phyloP scores from a whole-genome alignment of 2,113 vertebrate species.

The Melanostigma gelatinosum region DNA sequence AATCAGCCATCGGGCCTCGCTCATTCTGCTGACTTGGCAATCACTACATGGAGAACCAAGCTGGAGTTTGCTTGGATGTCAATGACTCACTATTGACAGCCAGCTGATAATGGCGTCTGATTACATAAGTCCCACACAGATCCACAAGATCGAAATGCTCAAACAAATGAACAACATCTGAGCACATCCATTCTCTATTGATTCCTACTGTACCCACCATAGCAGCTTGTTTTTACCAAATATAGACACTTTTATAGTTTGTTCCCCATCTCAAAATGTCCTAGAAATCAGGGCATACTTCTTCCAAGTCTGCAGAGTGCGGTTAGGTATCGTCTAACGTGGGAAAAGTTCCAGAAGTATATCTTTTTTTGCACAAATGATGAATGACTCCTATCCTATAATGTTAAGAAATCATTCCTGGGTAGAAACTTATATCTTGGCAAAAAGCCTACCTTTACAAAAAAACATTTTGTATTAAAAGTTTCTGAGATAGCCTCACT shows the following conservation, averaged over 20 bases:
- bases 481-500: not conserved
- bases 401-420: not conserved
- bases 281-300: not conserved
- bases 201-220: not conserved
- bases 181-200: not conserved
- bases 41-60: conserved; percentile 43
- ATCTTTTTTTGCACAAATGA: not conserved
- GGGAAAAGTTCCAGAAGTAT: not conserved
- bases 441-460: not conserved
- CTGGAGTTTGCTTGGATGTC: conserved; percentile 38
- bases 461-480: not conserved
- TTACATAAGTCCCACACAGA: conserved; percentile 42
- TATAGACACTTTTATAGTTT: not conserved
- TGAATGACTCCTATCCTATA: not conserved
- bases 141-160: not conserved
- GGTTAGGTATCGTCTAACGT: not conserved
- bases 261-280: not conserved
- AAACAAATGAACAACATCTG: not conserved
- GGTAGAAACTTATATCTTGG: not conserved
- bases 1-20: conserved; percentile 59
- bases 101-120: conserved; percentile 28
- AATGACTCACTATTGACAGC: conserved; percentile 39
- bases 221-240: not conserved
- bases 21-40: conserved; percentile 63
- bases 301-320: not conserved